These are phyloP conservation scores for Tursiops truncatus DNA, from an alignment of 2,113 vertebrate genomes.

Conservation along the genomic window DNA sequence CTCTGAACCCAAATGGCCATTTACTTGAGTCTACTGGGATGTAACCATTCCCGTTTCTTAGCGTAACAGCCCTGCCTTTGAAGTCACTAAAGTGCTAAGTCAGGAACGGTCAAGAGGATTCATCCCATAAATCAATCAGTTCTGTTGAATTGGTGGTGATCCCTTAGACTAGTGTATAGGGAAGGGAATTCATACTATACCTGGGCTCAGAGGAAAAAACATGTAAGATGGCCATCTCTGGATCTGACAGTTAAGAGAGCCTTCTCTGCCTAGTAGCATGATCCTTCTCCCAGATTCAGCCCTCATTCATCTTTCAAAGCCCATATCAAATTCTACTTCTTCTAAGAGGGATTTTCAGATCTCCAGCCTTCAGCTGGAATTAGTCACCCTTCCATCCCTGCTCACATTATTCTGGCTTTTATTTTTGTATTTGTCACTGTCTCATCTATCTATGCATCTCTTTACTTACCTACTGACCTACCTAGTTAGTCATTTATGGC, in stretches of 20 bases:
- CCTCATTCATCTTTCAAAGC: conserved; percentile 22
- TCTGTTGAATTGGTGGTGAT: background rate
- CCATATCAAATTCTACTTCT: background rate
- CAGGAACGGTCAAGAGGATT: background rate
- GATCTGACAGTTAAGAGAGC: background rate
- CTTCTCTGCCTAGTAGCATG: background rate
- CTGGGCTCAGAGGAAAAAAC: background rate
- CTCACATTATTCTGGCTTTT: background rate
- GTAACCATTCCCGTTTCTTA: background rate
- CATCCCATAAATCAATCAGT: background rate
- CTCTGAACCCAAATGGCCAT: background rate
- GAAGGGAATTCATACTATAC: background rate
- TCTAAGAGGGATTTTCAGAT: background rate
- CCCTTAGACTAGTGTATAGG: background rate
- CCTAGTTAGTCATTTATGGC: background rate
- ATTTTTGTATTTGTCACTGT: background rate
- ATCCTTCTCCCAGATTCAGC: background rate
- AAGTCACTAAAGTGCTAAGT: background rate
- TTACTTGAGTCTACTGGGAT: background rate
- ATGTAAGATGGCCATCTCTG: background rate
- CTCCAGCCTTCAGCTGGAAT: background rate
- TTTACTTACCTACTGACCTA: background rate
- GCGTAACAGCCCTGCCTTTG: background rate
- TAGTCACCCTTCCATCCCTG: background rate
- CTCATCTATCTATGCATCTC: background rate